Base-by-base conservation (phyloP, 2,797 vertebrate species). In the Anolis apletophallus region DNA sequence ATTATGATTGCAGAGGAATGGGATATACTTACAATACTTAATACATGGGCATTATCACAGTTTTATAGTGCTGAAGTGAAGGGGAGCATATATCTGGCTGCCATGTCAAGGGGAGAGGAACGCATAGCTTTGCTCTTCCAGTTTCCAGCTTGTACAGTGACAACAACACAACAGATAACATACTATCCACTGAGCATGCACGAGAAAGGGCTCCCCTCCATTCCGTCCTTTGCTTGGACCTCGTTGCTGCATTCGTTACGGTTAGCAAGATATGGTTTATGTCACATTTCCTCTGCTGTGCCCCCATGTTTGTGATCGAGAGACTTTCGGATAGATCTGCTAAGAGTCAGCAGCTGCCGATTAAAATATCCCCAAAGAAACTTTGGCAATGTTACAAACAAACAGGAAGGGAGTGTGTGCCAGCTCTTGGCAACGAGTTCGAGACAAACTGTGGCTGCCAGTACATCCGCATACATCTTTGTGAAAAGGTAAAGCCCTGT, bases 151-250 rank as follows among this genome's bases (percentile, higher is more conserved):
- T 61, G 79, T 46, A 81, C 71, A 85, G 40, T 32, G 17, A 81
- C 13, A 17, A 74, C 34, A 17, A 46, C 40, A 80, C 79, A 85
- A 76, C 52, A 55, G 61, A 84, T 79, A 82, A 64, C 34, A 32
- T n/a, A 78, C 13, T 40, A 85, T 61, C 80, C 40, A 78, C 79
- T 40, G 71, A 88, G 32, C 72, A 85, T 81, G 64, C 79, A 77
- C 40, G 81, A 57, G 26, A 82, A 76, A 77, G 79, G 83, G 72
- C 83, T 77, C 67, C 79, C 87, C 83, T 81, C 54, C 72, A 87
- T 87, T 83, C 86, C 73, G 77, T 71, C 83, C 52, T 81, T 81
- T 59, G 54, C 29, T 34, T n/a, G 78, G 73, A 52, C 12, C n/a
- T 40, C n/a, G 59, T 76, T 13, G 40, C 19, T 55, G 52, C 69